A percentile compares a stretch with the other conserved stretches of the same genome.
phyloP scores from a whole-genome alignment of 2,888 invertebrate species.

The Dichetophora obliterata region DNA sequence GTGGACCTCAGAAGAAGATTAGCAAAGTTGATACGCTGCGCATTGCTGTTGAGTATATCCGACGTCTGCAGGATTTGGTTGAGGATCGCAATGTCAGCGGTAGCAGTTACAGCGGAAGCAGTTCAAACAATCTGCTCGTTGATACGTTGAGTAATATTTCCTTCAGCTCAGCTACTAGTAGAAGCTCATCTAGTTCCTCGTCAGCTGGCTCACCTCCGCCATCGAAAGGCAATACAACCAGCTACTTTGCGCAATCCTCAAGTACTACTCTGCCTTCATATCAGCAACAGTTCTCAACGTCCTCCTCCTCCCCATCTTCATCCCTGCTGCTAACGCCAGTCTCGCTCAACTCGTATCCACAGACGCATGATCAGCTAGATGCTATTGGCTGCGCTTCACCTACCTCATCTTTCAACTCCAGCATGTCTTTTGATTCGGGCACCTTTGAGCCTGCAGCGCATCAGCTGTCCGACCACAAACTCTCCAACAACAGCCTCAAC shows the following conservation, averaged over 20 bases:
- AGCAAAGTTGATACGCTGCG: constrained; percentile 91
- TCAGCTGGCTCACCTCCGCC: constrained; percentile 19
- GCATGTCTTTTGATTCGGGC: constrained; percentile 65
- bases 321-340: constrained; percentile 56
- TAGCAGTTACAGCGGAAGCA: constrained; percentile 49
- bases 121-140: constrained; percentile 31
- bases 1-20: constrained; percentile 84
- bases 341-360: constrained; percentile 54
- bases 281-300: constrained; percentile 54
- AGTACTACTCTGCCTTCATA: constrained; percentile 42
- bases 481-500: not conserved
- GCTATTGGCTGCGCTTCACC: constrained; percentile 60
- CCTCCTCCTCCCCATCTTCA: constrained; percentile 44
- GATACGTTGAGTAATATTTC: constrained; percentile 61
- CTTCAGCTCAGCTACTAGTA: constrained; percentile 47
- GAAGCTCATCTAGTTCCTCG: constrained; percentile 37
- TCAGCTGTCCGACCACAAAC: constrained; percentile 44
- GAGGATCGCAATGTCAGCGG: constrained; percentile 60
- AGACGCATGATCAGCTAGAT: constrained; percentile 36
- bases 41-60: constrained; percentile 91
- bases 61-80: constrained; percentile 83
- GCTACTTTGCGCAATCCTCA: constrained; percentile 27
- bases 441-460: constrained; percentile 57
- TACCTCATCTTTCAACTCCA: constrained; percentile 64
- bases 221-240: constrained; percentile 28